Conservation (phyloP, 1,140 invertebrate species). For the Apis florea region DNA sequence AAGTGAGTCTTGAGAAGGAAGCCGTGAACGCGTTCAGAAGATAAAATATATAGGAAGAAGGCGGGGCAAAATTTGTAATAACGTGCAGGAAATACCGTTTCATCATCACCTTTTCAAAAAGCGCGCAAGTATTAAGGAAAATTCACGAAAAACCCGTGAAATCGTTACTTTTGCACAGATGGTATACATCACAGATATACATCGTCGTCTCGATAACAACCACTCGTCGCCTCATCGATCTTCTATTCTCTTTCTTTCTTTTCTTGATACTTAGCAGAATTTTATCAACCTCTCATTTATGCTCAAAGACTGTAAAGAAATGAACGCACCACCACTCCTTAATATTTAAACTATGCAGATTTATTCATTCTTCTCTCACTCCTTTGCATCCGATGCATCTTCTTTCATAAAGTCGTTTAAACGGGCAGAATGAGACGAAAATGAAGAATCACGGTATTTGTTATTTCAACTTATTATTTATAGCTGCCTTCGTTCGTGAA, state of each 20-base stretch:
- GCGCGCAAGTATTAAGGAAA: neutral
- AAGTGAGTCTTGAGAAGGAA: neutral
- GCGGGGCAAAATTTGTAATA: neutral
- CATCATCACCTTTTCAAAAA: neutral
- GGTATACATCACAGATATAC: neutral
- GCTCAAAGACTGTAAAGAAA: neutral
- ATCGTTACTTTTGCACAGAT: neutral
- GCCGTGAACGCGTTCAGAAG: neutral
- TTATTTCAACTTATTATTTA: neutral
- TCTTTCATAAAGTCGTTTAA: neutral
- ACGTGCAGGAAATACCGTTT: neutral
- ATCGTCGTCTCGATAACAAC: neutral
- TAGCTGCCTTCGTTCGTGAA: neutral
- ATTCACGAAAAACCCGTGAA: neutral
- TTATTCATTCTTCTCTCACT: constrained; percentile 19
- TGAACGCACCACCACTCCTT: neutral
- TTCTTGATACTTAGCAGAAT: neutral
- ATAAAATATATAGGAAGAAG: too few species aligned
- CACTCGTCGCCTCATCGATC: neutral
- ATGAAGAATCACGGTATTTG: neutral
- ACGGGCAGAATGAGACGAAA: neutral
- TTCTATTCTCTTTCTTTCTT: too few species aligned
- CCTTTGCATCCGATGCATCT: neutral
- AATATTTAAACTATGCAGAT: constrained; percentile 27
- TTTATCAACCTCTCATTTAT: constrained; percentile 4